phyloP scores from a whole-genome alignment of 2,113 vertebrate genomes.

The Oenanthe melanoleuca region DNA sequence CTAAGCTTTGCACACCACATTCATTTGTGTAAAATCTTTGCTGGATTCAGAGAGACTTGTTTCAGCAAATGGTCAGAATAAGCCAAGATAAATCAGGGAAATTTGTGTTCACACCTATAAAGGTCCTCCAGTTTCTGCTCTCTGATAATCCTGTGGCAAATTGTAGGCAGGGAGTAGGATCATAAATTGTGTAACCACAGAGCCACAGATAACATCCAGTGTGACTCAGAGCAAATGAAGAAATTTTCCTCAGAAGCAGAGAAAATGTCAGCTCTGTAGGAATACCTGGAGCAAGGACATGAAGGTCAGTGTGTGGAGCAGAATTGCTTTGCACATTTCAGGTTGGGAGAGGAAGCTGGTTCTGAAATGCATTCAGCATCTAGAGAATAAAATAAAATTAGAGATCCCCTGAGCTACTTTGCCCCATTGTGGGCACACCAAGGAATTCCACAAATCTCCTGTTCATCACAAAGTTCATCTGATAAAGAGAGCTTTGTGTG shows the following conservation, averaged over 20 bases:
- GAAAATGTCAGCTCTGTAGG: background rate
- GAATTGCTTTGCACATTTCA: background rate
- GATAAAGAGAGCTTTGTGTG: background rate
- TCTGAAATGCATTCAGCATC: background rate
- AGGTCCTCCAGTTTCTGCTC: background rate
- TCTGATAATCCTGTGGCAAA: background rate
- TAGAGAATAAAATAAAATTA: background rate
- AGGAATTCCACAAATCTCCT: background rate
- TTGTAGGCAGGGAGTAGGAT: background rate
- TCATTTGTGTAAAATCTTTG: background rate
- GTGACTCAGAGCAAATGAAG: constrained; percentile 19
- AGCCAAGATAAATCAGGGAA: background rate
- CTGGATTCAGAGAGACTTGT: background rate
- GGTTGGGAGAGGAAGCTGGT: background rate
- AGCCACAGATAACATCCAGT: background rate
- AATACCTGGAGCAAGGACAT: background rate
- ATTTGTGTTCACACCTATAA: background rate
- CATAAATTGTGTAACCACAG: background rate
- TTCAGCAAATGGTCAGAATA: background rate
- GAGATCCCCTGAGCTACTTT: background rate
- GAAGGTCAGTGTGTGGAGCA: background rate
- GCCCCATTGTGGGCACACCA: background rate
- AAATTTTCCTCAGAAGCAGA: background rate
- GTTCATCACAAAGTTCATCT: background rate
- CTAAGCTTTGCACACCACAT: background rate